Evolutionary conservation across 2,113 vertebrate species (phyloP).

Genomic region (Anoura caudifer): DNA sequence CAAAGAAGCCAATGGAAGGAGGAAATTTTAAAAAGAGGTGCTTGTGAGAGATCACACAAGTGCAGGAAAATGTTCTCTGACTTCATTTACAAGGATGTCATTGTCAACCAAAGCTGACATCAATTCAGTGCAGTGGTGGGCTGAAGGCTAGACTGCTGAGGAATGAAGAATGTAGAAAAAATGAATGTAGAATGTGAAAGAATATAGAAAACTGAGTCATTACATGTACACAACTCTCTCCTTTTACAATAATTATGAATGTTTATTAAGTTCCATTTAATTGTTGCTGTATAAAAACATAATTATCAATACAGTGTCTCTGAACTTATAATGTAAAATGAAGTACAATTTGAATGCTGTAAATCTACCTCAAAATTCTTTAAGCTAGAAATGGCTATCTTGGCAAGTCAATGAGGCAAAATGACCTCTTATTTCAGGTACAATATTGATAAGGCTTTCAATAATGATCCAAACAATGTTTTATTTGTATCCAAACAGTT

Average conservation of each 20-base stretch:
- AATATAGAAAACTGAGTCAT: not conserved
- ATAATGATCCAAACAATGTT: not conserved
- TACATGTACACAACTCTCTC: not conserved
- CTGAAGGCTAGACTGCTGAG: not conserved
- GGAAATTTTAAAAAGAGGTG: not conserved
- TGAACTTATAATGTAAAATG: conserved; percentile 60
- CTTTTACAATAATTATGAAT: conserved; percentile 1
- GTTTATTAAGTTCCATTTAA: conserved; percentile 67
- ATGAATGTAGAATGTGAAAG: not conserved
- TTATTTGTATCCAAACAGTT: not conserved
- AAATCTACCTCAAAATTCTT: not conserved
- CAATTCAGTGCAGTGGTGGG: not conserved
- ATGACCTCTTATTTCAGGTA: conserved; percentile 35
- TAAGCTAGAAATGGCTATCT: conserved; percentile 38
- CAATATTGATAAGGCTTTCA: conserved; percentile 29
- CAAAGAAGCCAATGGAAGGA: not conserved
- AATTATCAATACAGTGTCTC: conserved; percentile 33
- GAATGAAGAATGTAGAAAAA: not conserved
- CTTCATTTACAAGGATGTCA: not conserved
- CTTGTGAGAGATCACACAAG: not conserved
- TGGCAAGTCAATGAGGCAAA: conserved; percentile 47
- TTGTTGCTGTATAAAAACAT: conserved; percentile 43
- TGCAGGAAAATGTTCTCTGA: not conserved
- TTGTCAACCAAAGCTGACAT: not conserved
- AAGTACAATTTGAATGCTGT: conserved; percentile 9